Conservation (phyloP, 2,888 invertebrate species). For the Nomada flava region DNA sequence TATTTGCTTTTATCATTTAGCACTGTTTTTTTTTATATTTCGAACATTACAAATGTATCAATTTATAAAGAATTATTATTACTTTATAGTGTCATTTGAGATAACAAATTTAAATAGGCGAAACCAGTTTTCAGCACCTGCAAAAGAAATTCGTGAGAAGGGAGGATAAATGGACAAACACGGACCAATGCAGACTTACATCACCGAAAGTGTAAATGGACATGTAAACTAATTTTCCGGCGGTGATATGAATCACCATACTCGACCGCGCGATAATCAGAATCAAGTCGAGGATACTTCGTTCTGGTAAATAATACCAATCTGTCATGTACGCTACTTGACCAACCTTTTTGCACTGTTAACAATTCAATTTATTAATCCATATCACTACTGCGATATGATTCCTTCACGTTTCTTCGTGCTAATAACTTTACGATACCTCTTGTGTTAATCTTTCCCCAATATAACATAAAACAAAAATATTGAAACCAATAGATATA, state of each 20-base stretch:
- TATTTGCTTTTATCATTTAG: too few species aligned
- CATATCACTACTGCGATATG: neutral
- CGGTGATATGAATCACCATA: slow-evolving; percentile 71
- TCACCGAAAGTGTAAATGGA: slow-evolving; percentile 74
- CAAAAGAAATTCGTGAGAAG: too few species aligned
- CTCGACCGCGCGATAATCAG: slow-evolving; percentile 71
- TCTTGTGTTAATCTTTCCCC: slow-evolving; percentile 63
- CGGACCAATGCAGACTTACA: slow-evolving; percentile 63
- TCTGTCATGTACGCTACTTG: slow-evolving; percentile 73
- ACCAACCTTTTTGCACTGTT: slow-evolving; percentile 74
- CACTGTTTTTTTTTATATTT: neutral
- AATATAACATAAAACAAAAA: slow-evolving; percentile 67
- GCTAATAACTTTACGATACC: slow-evolving; percentile 39
- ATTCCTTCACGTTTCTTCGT: neutral
- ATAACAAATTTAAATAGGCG: slow-evolving; percentile 4
- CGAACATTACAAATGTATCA: neutral
- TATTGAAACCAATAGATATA: slow-evolving; percentile 58
- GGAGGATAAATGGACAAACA: neutral
- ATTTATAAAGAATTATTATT: too few species aligned
- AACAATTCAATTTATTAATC: slow-evolving; percentile 17
- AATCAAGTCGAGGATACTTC: slow-evolving; percentile 67
- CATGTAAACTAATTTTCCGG: slow-evolving; percentile 75
- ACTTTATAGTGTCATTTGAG: neutral
- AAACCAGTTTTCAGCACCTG: slow-evolving; percentile 12
- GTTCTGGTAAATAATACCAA: slow-evolving; percentile 73